Evolutionary conservation across 2,888 invertebrate species (phyloP).

Genomic region (Agriopis aurantiaria): DNA sequence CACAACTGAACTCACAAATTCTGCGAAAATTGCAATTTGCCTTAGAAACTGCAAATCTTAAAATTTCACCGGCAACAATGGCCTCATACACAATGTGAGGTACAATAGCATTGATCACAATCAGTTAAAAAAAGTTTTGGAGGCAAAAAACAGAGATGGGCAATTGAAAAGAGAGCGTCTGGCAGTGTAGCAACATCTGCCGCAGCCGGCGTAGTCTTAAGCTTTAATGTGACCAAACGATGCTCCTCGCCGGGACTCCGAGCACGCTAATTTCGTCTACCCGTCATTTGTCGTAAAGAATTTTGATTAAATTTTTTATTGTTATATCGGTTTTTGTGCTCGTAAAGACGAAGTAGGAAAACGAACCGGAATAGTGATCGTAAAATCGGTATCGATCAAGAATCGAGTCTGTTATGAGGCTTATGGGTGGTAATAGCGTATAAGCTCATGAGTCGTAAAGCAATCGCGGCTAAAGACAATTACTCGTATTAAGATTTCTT

Average conservation of each 20-base stretch:
- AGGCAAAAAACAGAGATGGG: constrained; percentile 70
- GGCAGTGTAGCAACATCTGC: constrained; percentile 66
- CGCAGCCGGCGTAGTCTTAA: constrained; percentile 69
- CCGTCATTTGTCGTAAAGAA: constrained; percentile 49
- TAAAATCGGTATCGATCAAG: constrained; percentile 39
- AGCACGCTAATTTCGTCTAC: constrained; percentile 37
- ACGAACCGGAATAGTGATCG: constrained; percentile 34
- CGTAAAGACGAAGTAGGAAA: constrained; percentile 42
- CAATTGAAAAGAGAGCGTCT: constrained; percentile 80
- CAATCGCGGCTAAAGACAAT: constrained; percentile 33
- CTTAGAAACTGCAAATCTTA: constrained; percentile 68
- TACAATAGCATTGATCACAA: constrained; percentile 77
- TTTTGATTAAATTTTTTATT: constrained; percentile 55
- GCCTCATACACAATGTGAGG: constrained; percentile 65
- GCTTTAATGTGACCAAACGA: constrained; percentile 63
- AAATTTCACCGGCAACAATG: constrained; percentile 74
- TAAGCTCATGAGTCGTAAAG: constrained; percentile 33
- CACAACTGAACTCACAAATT: constrained; percentile 67
- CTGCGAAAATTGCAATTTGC: constrained; percentile 72
- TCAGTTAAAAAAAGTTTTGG: constrained; percentile 60
- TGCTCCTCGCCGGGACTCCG: constrained; percentile 24
- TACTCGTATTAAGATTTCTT: constrained; percentile 20
- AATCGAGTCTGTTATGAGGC: constrained; percentile 37
- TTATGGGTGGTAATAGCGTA: constrained; percentile 39
- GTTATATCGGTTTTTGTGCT: constrained; percentile 39